Percentiles rank a stretch among this genome's conserved stretches.
Conservation (phyloP, 2,888 invertebrate species). For the Clostera curtula region DNA sequence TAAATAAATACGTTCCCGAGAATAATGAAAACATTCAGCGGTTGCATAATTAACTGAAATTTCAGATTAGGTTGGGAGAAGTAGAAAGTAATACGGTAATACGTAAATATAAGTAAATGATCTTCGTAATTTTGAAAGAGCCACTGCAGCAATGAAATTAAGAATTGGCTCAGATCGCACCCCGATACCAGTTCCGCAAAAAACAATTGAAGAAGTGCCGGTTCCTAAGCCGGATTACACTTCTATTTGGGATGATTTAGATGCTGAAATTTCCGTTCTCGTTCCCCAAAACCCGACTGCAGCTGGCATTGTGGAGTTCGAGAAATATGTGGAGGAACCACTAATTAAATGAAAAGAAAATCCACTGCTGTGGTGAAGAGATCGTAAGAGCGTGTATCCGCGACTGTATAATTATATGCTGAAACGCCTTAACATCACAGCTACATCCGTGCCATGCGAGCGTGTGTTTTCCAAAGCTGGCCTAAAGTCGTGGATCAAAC, state of each 20-base stretch:
- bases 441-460: conserved; percentile 4
- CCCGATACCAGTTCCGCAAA: background rate
- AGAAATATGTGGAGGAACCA: conserved; percentile 15
- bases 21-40: conserved; percentile 1
- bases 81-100: conserved; percentile 11
- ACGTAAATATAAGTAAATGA: conserved; percentile 3
- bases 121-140: conserved; percentile 7
- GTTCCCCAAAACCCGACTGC: conserved; percentile 12
- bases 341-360: conserved; percentile 8
- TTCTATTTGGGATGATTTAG: conserved; percentile 15
- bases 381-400: conserved; percentile 2
- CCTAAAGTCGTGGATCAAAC: too few species aligned
- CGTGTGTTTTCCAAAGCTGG: conserved; percentile 3
- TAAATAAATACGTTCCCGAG: conserved; percentile 1
- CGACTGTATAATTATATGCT: conserved; percentile 2
- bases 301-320: conserved; percentile 15
- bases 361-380: conserved; percentile 5
- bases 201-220: conserved; percentile 1
- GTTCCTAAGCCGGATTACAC: conserved; percentile 1
- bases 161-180: conserved; percentile 7
- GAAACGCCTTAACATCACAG: conserved; percentile 3
- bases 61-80: conserved; percentile 6
- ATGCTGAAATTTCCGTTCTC: conserved; percentile 8
- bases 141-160: conserved; percentile 7
- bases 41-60: conserved; percentile 2